These are phyloP conservation scores for Argyrosomus regius DNA, from an alignment of 2,797 vertebrate genomes.

Conservation along the genomic window DNA sequence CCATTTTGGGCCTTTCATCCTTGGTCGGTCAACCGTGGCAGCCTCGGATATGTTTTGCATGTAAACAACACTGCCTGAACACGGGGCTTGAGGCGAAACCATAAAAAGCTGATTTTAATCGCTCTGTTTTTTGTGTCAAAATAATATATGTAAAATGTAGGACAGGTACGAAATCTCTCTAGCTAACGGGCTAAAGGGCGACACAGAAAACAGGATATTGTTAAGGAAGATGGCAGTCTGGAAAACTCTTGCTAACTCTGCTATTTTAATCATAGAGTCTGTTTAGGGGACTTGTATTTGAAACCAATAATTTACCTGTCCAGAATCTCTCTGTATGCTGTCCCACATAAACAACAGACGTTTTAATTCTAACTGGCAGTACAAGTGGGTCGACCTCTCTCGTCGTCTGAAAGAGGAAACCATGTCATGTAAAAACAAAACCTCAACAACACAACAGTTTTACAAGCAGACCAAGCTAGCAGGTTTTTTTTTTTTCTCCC, in stretches of 20 bases:
- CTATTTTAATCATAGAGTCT: constrained; percentile 27
- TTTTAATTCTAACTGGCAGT: constrained; percentile 35
- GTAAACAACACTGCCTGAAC: constrained; percentile 62
- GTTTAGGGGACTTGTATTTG: background rate
- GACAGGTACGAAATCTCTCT: constrained; percentile 37
- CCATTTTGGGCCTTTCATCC: constrained; percentile 55
- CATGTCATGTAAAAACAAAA: constrained; percentile 18
- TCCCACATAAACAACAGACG: background rate
- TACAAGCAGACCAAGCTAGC: background rate
- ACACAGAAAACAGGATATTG: background rate
- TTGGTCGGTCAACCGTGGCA: constrained; percentile 52
- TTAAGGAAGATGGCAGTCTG: constrained; percentile 5
- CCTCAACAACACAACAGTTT: constrained; percentile 9
- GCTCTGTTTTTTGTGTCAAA: constrained; percentile 46
- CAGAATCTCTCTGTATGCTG: background rate
- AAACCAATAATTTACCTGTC: constrained; percentile 10
- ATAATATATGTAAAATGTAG: constrained; percentile 45
- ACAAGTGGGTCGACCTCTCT: constrained; percentile 17
- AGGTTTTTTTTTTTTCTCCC: background rate
- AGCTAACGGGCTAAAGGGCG: constrained; percentile 34
- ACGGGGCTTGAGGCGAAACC: constrained; percentile 18
- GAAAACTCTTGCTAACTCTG: constrained; percentile 1
- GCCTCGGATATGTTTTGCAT: constrained; percentile 52
- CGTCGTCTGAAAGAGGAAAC: background rate
- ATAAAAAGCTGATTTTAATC: constrained; percentile 56